Base-by-base conservation (phyloP, 2,113 vertebrate genomes). In the Hyperopisus bebe region DNA sequence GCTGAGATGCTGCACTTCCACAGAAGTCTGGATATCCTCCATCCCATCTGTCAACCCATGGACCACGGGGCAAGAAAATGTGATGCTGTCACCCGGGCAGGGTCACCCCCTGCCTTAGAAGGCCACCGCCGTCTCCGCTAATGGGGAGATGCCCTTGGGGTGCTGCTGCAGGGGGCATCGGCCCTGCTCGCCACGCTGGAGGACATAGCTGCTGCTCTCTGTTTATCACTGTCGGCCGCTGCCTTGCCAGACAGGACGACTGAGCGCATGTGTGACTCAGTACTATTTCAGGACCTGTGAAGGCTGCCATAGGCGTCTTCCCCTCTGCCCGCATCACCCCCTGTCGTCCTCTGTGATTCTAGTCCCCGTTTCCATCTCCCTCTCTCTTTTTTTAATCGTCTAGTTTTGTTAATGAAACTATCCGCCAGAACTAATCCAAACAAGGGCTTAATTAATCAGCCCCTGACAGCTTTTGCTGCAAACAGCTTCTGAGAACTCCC, bases 391-490 rank as follows among this genome's bases (percentile, higher is more conserved):
- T 62, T 92, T 89, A 82, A 90, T 95, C 92, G 94, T 93, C 92
- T 90, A 93, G 95, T 94, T 95, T 92, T 91, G 90, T 92, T 96
- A 97, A 96, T 96, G 95, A 96, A 96, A 96, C 92, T 92, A 95
- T 95, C 94, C 94, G 94, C 95, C 95, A 96, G 95, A 97, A 96
- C 95, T 96, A 96, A 97, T 96, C 95, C 94, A 94, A 96, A 96
- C 96, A 96, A 92, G n/a, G 89, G 90, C 93, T 95, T 96, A 97
- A 96, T 96, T 97, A 97, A 96, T 97, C 95, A 96, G 94, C 94
- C 94, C 92, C 95, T 96, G 95, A 93, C 95, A 96, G 95, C 93
- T 88, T 94, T 89, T 50, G 44, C 88, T 92, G 91, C 93, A 96
- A 96, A 96, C 96, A 94, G 94, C 93, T 95, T 94, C 94, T 95